phyloP scores from a whole-genome alignment of 2,113 vertebrate species.

The Pachypanchax playfairii region DNA sequence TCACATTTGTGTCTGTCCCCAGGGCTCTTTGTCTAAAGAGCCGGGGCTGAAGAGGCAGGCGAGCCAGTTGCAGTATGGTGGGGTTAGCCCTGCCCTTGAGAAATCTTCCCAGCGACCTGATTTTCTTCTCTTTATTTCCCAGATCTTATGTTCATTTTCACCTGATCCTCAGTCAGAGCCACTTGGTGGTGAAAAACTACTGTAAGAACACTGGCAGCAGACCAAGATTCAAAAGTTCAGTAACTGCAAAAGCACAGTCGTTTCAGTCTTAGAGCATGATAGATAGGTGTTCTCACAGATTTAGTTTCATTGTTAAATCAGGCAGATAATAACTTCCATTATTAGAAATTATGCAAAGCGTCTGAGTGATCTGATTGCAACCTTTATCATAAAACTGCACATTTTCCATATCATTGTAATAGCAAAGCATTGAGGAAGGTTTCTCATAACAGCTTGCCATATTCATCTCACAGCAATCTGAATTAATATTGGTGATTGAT shows the following conservation, averaged over 20 bases:
- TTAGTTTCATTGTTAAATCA: constrained; percentile 40
- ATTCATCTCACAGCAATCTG: constrained; percentile 37
- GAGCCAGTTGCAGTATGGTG: constrained; percentile 46
- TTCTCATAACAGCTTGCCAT: constrained; percentile 31
- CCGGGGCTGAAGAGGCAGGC: constrained; percentile 40
- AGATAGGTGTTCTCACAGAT: constrained; percentile 17
- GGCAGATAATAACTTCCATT: constrained; percentile 49
- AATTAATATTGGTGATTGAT: constrained; percentile 49
- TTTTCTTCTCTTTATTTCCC: constrained; percentile 50
- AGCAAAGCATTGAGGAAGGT: not conserved
- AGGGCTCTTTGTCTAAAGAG: constrained; percentile 50
- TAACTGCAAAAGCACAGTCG: not conserved
- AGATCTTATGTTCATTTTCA: constrained; percentile 49
- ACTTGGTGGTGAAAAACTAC: constrained; percentile 26
- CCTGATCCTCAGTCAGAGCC: constrained; percentile 38
- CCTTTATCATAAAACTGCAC: constrained; percentile 31
- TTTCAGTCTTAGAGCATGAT: not conserved
- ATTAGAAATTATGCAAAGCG: constrained; percentile 24
- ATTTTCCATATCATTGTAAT: constrained; percentile 21
- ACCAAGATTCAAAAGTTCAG: constrained; percentile 16
- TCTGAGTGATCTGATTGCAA: constrained; percentile 11
- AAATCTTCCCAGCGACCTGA: constrained; percentile 62
- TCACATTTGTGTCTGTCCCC: constrained; percentile 57
- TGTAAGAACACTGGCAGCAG: constrained; percentile 18
- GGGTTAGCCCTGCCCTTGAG: constrained; percentile 68